Evolutionary conservation across 2,797 vertebrate species (phyloP).

Genomic region (Bovichtus variegatus): DNA sequence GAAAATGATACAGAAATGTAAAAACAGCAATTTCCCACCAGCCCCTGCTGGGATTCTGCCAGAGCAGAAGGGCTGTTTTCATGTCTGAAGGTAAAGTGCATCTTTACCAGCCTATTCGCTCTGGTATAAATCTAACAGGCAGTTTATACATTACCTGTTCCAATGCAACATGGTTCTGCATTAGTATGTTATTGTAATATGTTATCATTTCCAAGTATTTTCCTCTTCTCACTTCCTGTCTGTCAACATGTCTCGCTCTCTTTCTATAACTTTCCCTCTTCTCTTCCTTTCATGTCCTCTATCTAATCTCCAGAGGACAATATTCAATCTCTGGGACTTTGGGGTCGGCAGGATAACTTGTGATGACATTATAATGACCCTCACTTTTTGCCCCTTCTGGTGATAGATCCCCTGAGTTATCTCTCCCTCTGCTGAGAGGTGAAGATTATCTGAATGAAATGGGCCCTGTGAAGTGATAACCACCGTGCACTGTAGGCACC

Average conservation of each 20-base stretch:
- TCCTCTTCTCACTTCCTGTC: slow-evolving; percentile 58
- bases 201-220: slow-evolving; percentile 58
- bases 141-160: slow-evolving; percentile 76
- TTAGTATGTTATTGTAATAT: slow-evolving; percentile 70
- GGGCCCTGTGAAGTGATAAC: slow-evolving; percentile 82
- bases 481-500: slow-evolving; percentile 78
- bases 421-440: slow-evolving; percentile 82
- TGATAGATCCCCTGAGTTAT: slow-evolving; percentile 82
- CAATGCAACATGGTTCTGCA: slow-evolving; percentile 64
- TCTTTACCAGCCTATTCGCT: slow-evolving; percentile 78
- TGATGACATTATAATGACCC: slow-evolving; percentile 86
- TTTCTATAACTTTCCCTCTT: slow-evolving; percentile 49
- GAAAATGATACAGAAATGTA: slow-evolving; percentile 88
- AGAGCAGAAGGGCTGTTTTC: slow-evolving; percentile 78
- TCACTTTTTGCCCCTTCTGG: slow-evolving; percentile 79
- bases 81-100: slow-evolving; percentile 85
- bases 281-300: slow-evolving; percentile 63
- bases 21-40: slow-evolving; percentile 87
- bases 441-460: slow-evolving; percentile 84
- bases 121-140: slow-evolving; percentile 81
- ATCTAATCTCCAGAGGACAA: slow-evolving; percentile 66
- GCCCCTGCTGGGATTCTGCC: slow-evolving; percentile 84
- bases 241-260: slow-evolving; percentile 67
- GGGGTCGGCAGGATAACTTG: slow-evolving; percentile 75
- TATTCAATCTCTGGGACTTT: slow-evolving; percentile 67